Percentiles rank a stretch among this genome's conserved stretches.
Conservation (phyloP, 2,113 vertebrate species). For the Anolis sagrei region DNA sequence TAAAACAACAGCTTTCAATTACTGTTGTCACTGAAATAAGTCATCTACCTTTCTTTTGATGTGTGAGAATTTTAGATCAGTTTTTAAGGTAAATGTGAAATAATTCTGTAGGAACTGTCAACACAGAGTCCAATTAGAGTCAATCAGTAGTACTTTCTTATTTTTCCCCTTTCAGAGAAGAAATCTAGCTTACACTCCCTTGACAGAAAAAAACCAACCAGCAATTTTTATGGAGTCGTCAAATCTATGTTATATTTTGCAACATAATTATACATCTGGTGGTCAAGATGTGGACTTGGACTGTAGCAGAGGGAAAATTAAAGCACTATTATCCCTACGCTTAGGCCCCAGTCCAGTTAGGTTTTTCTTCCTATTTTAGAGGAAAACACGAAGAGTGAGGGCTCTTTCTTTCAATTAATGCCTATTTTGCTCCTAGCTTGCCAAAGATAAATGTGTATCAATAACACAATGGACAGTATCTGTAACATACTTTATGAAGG, state of each 20-base stretch:
- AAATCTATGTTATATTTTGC: not conserved
- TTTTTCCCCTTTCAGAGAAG: not conserved
- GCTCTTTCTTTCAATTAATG: not conserved
- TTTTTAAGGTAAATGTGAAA: not conserved
- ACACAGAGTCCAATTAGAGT: not conserved
- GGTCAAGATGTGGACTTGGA: not conserved
- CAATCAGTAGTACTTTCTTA: not conserved
- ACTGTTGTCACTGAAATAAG: not conserved
- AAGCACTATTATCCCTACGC: not conserved
- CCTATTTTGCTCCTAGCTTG: not conserved
- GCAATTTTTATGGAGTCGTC: not conserved
- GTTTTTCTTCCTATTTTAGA: not conserved
- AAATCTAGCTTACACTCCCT: not conserved
- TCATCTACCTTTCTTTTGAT: not conserved
- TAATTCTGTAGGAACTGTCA: not conserved
- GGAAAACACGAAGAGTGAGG: not conserved
- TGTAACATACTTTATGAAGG: no score
- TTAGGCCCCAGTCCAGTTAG: not conserved
- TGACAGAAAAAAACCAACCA: not conserved
- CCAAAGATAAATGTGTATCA: not conserved
- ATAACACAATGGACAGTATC: not conserved
- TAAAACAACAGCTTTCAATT: not conserved
- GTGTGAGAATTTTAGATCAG: not conserved
- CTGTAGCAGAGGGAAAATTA: not conserved
- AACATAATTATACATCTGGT: not conserved